Conservation (phyloP, 2,888 invertebrate species). For the Campaea margaritaria region DNA sequence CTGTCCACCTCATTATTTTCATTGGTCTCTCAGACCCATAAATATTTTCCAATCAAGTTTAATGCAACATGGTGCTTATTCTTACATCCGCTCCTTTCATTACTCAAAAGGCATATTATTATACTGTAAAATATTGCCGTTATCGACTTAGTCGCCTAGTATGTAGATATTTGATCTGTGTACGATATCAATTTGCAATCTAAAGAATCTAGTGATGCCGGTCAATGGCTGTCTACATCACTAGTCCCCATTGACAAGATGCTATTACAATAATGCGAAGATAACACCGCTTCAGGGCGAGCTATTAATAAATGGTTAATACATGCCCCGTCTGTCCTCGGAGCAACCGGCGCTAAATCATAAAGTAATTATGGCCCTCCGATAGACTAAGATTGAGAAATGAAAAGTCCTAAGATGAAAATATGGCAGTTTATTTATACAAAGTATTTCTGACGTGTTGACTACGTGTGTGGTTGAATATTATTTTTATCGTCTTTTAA, state of each 20-base stretch:
- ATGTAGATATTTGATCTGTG: no score
- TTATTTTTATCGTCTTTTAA: neutral
- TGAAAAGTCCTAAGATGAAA: constrained; percentile 57
- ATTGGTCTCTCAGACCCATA: constrained; percentile 43
- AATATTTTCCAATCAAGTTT: constrained; percentile 43
- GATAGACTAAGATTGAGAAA: constrained; percentile 74
- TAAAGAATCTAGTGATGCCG: neutral
- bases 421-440: neutral
- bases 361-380: constrained; percentile 69
- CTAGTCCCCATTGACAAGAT: constrained; percentile 64
- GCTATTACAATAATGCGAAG: constrained; percentile 74
- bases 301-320: constrained; percentile 74
- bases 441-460: neutral
- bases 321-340: constrained; percentile 60
- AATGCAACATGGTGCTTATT: constrained; percentile 56
- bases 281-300: constrained; percentile 62
- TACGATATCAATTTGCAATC: no score
- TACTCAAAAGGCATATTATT: neutral
- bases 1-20: constrained; percentile 33
- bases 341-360: constrained; percentile 71
- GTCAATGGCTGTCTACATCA: constrained; percentile 28
- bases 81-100: constrained; percentile 43
- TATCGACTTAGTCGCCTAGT: neutral
- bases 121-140: no score
- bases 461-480: constrained; percentile 11